Conservation (phyloP, 2,797 vertebrate genomes). For the Bradypus variegatus region DNA sequence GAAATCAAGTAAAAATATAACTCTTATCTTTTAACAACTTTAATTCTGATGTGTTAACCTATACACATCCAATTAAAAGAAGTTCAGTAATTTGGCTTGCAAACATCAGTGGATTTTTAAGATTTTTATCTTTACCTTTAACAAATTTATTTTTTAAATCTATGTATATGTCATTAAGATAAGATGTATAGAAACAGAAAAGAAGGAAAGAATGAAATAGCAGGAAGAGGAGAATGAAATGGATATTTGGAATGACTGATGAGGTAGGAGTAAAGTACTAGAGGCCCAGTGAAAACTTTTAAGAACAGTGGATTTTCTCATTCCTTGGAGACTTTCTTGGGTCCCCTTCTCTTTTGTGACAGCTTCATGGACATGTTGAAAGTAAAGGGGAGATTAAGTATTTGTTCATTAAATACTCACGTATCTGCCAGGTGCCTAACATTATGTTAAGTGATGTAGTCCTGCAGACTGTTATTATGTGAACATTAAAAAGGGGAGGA, state of each 20-base stretch:
- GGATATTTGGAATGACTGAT: neutral
- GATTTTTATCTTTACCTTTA: neutral
- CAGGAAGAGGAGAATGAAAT: neutral
- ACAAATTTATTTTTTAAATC: neutral
- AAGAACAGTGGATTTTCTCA: neutral
- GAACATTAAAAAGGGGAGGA: neutral
- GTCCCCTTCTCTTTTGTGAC: neutral
- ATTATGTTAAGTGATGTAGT: neutral
- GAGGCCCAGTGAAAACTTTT: neutral
- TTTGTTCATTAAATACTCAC: neutral
- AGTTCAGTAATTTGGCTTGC: neutral
- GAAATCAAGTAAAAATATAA: slow-evolving; percentile 29
- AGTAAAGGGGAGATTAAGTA: neutral
- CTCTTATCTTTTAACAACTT: neutral
- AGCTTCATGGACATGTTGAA: neutral
- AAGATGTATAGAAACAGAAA: neutral
- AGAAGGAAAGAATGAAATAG: neutral
- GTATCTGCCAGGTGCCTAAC: neutral
- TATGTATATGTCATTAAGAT: neutral
- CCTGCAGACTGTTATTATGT: neutral
- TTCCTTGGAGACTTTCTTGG: neutral
- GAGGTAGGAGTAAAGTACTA: neutral
- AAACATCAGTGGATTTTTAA: neutral
- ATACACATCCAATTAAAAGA: neutral
- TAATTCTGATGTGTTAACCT: neutral